Conservation (phyloP, 1,140 invertebrate genomes). For the Drusus annulatus region DNA sequence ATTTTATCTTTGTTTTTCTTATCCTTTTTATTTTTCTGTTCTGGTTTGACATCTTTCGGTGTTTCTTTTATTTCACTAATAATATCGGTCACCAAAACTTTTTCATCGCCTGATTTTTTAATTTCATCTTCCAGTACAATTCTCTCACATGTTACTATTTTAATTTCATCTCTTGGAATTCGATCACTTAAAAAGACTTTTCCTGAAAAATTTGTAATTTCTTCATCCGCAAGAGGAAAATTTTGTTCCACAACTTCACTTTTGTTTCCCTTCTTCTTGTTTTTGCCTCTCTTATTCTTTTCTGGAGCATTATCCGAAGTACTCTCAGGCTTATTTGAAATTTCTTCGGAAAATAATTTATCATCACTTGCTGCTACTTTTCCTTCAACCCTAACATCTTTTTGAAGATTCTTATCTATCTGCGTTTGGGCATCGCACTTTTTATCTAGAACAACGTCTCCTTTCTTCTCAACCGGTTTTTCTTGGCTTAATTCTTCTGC, state of each 20-base stretch:
- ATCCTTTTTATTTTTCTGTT: slow-evolving; percentile 45
- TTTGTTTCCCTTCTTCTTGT: slow-evolving; percentile 54
- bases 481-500: neutral
- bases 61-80: slow-evolving; percentile 35
- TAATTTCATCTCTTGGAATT: neutral
- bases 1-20: slow-evolving; percentile 47
- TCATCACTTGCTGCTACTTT: neutral
- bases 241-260: slow-evolving; percentile 38
- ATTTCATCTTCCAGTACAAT: neutral
- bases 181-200: neutral
- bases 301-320: slow-evolving; percentile 10
- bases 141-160: neutral
- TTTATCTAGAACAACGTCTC: slow-evolving; percentile 7
- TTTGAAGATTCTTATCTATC: slow-evolving; percentile 17
- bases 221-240: neutral
- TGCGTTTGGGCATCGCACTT: neutral
- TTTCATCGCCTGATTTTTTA: too few relatives aligned
- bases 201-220: neutral
- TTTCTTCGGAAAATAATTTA: slow-evolving; percentile 13
- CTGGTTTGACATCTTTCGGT: slow-evolving; percentile 20
- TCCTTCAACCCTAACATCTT: slow-evolving; percentile 13
- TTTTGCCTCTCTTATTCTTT: slow-evolving; percentile 45
- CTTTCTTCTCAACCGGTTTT: slow-evolving; percentile 5
- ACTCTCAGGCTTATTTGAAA: slow-evolving; percentile 11
- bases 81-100: too few relatives aligned